Base-by-base conservation (phyloP, 2,888 invertebrate genomes). In the Aspidiotus rigidus region DNA sequence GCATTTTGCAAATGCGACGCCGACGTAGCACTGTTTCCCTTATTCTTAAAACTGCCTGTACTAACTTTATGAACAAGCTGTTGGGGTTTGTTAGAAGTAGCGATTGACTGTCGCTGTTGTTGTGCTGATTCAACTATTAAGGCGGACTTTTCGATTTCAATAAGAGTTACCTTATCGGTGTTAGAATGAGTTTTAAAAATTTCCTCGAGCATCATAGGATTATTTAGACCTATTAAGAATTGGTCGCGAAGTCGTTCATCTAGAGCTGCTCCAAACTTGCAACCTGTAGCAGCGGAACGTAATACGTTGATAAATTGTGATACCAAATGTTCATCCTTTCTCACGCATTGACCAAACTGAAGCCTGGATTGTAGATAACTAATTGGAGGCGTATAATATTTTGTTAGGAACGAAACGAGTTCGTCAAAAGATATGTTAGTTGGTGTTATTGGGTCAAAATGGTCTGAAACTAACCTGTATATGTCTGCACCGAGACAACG, bases 151-250 rank as follows among this genome's bases (percentile, higher is more conserved):
- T 17, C 63, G 7, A 63, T 17, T 9, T 49, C 54, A 13, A 17
- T 54, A n/a, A n/a, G n/a, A n/a, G n/a, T 15, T 44, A 40, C 42
- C 49, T 62, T n/a, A n/a, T n/a, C n/a, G n/a, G n/a, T n/a, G n/a
- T n/a, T n/a, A n/a, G n/a, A n/a, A n/a, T 60, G 40, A 10, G n/a
- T 6, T 17, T 44, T 39, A 2, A 28, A 62, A 11, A 62, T 10
- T 15, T 44, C 5, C 15, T 62, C 44, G 5, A 63, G 6, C 63
- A 63, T 63, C 15, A 7, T 7, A 28, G 63, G 63, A 63, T 63
- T 63, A 28, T 63, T 49, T 53, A 63, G 39, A 16, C 53, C 63
- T 28, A 63, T 63, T 1, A 63, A 13, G 44, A 63, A 63, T 53
- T 63, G 63, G 28, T 63, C 53, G 10, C 63, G 53, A 2, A 63